Conservation (phyloP, 2,888 invertebrate species). For the Neocrepidodera transversa region DNA sequence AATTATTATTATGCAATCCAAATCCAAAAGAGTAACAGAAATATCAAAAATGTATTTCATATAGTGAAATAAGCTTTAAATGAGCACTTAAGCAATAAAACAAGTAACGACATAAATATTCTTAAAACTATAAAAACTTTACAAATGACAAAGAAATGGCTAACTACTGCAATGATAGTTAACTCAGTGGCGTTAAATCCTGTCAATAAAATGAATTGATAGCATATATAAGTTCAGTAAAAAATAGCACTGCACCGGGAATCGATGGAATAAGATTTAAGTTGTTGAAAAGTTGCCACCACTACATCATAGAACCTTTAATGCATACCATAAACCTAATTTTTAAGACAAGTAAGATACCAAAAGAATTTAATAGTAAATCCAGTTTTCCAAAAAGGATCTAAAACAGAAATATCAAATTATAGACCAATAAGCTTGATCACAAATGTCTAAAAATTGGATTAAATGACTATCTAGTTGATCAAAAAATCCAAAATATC, state of each 20-base stretch:
- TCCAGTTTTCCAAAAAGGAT: neutral
- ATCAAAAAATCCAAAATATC: neutral
- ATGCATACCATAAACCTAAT: neutral
- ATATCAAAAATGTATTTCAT: neutral
- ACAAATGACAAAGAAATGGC: conserved; percentile 10
- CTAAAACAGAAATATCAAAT: too few species aligned
- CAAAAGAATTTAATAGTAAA: neutral
- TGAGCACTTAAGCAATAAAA: conserved; percentile 1
- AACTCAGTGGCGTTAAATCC: neutral
- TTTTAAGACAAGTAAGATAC: neutral
- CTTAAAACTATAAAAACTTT: conserved; percentile 1
- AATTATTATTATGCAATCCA: conserved; percentile 5
- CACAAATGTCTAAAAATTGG: neutral
- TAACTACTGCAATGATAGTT: conserved; percentile 11
- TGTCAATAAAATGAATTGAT: conserved; percentile 6
- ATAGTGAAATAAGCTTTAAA: conserved; percentile 5
- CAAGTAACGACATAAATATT: conserved; percentile 5
- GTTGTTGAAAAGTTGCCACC: neutral
- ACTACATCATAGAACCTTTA: too few species aligned
- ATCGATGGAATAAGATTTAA: too few species aligned
- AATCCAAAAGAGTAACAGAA: neutral
- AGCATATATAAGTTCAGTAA: too few species aligned
- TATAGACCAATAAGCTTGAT: neutral
- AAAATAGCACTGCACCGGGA: too few species aligned
- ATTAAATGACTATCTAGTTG: neutral